Percentiles rank a stretch among this genome's conserved stretches.
These are phyloP conservation scores for Hetaerina americana DNA, from an alignment of 1,140 invertebrate species.

Conservation along the genomic window DNA sequence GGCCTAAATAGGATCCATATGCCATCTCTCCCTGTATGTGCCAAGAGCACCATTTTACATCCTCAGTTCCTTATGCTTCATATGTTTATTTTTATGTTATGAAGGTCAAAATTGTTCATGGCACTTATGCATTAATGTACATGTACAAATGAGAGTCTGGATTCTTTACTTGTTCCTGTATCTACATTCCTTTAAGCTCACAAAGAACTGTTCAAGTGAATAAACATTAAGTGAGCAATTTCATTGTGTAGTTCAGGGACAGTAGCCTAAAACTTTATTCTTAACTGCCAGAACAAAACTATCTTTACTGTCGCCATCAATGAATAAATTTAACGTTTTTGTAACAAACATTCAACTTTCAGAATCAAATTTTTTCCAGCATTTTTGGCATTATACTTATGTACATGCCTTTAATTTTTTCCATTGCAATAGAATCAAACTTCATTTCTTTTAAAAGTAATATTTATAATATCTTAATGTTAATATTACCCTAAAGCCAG, in stretches of 20 bases:
- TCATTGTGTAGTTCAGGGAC: background rate
- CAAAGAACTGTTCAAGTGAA: background rate
- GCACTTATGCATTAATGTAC: background rate
- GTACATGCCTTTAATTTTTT: background rate
- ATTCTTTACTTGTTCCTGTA: background rate
- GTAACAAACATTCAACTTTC: too few species aligned
- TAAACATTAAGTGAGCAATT: background rate
- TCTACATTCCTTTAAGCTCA: conserved; percentile 2
- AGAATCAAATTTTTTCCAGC: too few species aligned
- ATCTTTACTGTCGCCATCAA: too few species aligned
- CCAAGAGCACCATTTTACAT: background rate
- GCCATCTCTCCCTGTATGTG: background rate
- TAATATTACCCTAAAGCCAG: background rate
- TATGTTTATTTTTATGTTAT: too few species aligned
- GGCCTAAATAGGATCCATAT: conserved; percentile 12
- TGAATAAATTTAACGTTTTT: too few species aligned
- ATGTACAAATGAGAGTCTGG: background rate
- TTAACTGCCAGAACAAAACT: too few species aligned
- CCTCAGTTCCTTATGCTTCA: background rate
- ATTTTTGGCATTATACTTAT: too few species aligned
- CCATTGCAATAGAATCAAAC: background rate
- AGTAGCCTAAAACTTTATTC: background rate
- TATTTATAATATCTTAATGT: background rate
- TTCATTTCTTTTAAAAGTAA: background rate
- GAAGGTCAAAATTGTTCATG: background rate